Conservation (phyloP, 2,888 invertebrate genomes). For the Acholoe squamosa region DNA sequence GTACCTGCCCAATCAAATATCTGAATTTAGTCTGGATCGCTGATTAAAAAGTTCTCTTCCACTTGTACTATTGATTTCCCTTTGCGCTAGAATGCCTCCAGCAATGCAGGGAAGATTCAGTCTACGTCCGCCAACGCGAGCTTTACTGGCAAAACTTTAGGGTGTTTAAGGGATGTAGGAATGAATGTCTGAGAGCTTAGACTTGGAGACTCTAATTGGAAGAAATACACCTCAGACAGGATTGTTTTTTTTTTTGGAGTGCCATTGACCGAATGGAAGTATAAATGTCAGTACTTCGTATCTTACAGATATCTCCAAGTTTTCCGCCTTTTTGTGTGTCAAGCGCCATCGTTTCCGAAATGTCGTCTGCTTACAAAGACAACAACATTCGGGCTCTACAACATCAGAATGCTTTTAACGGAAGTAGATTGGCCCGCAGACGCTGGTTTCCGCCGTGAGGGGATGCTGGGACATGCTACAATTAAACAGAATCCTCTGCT, state of each 20-base stretch:
- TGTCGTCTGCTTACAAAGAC: constrained; percentile 6
- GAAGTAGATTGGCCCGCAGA: background rate
- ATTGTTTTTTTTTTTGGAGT: background rate
- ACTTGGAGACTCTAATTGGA: background rate
- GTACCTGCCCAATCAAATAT: constrained; percentile 41
- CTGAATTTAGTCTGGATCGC: constrained; percentile 8
- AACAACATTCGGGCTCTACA: background rate
- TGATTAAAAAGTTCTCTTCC: constrained; percentile 28
- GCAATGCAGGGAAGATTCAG: background rate
- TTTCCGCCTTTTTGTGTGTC: background rate
- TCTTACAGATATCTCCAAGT: background rate
- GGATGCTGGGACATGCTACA: background rate
- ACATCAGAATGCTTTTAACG: constrained; percentile 13
- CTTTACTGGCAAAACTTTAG: background rate
- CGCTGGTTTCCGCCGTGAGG: background rate
- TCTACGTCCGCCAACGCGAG: background rate
- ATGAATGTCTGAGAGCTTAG: background rate
- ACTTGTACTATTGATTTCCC: constrained; percentile 27
- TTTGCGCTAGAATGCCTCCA: background rate
- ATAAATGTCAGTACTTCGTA: background rate
- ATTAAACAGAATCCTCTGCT: background rate
- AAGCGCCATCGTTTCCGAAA: background rate
- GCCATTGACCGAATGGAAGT: background rate
- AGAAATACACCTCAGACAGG: background rate
- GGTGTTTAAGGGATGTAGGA: background rate